Evolutionary conservation across 2,888 invertebrate species (phyloP).

Genomic region (Lycocerus yunnanus): DNA sequence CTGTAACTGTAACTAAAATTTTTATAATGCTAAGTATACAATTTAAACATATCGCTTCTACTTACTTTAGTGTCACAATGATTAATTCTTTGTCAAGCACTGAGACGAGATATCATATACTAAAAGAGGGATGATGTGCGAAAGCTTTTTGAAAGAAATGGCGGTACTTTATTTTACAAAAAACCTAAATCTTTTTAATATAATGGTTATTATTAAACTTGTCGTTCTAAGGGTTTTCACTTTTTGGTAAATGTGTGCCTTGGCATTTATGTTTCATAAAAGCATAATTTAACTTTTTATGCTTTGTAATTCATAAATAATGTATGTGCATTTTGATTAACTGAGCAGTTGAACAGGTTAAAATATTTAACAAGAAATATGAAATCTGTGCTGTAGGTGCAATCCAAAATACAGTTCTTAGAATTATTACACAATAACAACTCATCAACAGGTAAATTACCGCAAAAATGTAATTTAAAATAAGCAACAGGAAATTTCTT

Average conservation of each 20-base stretch:
- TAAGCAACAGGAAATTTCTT: no score
- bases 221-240: background rate
- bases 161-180: slow-evolving; percentile 6
- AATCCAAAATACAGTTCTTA: no score
- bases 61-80: background rate
- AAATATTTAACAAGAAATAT: no score
- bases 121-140: slow-evolving; percentile 14
- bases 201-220: background rate
- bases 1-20: background rate
- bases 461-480: no score
- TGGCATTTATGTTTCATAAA: background rate
- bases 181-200: slow-evolving; percentile 1
- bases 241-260: background rate
- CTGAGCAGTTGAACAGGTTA: background rate
- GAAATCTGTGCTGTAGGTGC: no score
- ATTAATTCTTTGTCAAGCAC: slow-evolving; percentile 6
- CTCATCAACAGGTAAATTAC: no score
- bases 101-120: slow-evolving; percentile 12
- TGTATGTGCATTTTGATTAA: background rate
- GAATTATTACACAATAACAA: no score
- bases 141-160: slow-evolving; percentile 10
- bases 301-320: background rate
- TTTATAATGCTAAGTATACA: slow-evolving; percentile 9
- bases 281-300: background rate
- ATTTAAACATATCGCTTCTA: slow-evolving; percentile 20